Conservation (phyloP, 2,888 invertebrate species). For the Liopterus haemorrhoidalis region DNA sequence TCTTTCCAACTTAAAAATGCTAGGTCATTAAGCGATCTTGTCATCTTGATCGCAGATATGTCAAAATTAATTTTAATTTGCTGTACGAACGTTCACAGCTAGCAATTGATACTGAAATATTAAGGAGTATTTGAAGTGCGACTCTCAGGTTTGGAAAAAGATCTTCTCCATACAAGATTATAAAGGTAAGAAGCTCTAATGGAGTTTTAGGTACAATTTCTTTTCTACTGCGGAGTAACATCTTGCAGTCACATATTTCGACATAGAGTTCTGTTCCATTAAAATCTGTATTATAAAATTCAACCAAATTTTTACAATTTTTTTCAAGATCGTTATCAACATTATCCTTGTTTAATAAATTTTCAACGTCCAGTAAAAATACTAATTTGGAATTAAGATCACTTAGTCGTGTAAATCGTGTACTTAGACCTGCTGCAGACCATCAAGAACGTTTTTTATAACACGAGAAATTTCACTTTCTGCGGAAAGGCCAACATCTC, state of each 20-base stretch:
- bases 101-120: slow-evolving; percentile 24
- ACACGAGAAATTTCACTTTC: too few relatives aligned
- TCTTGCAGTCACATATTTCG: slow-evolving; percentile 19
- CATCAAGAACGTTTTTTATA: too few relatives aligned
- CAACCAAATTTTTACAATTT: slow-evolving; percentile 8
- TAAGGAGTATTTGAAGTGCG: slow-evolving; percentile 25
- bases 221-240: slow-evolving; percentile 8
- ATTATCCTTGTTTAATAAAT: slow-evolving; percentile 9
- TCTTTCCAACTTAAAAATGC: too few relatives aligned
- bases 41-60: neutral
- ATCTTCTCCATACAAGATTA: slow-evolving; percentile 24
- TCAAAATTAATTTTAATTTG: slow-evolving; percentile 1
- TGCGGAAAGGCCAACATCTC: too few relatives aligned
- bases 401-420: slow-evolving; percentile 22
- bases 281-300: slow-evolving; percentile 15
- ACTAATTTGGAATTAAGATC: slow-evolving; percentile 21
- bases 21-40: too few relatives aligned
- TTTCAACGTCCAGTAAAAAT: slow-evolving; percentile 19
- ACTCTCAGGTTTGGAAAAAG: slow-evolving; percentile 25
- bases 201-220: slow-evolving; percentile 11
- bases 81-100: slow-evolving; percentile 1
- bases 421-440: too few relatives aligned
- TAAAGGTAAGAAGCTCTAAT: slow-evolving; percentile 12
- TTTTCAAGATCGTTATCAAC: slow-evolving; percentile 5
- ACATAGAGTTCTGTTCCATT: slow-evolving; percentile 14